Conservation (phyloP, 2,888 invertebrate genomes). For the Melanotus villosus region DNA sequence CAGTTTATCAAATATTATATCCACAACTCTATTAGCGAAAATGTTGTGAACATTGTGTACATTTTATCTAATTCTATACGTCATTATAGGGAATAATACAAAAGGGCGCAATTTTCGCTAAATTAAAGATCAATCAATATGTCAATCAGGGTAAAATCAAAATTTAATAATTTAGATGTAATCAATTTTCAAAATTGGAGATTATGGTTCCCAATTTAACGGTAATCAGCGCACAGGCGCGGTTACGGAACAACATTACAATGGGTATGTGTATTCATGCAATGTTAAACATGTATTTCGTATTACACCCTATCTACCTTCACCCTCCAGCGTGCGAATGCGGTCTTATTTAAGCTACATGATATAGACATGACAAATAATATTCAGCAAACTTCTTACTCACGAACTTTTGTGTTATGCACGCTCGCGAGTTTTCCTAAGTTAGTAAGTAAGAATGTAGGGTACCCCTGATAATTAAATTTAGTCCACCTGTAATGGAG, state of each 20-base stretch:
- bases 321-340: conserved; percentile 19
- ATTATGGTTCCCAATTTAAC: conserved; percentile 50
- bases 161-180: conserved; percentile 37
- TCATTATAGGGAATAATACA: no score
- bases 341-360: conserved; percentile 23
- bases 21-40: no score
- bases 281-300: conserved; percentile 39
- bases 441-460: conserved; percentile 45
- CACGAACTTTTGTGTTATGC: conserved; percentile 46
- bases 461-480: conserved; percentile 53
- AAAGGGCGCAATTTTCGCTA: background rate
- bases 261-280: conserved; percentile 41
- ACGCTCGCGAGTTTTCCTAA: conserved; percentile 38
- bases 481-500: conserved; percentile 53
- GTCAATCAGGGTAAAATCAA: conserved; percentile 22
- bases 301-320: conserved; percentile 21
- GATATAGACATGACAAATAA: conserved; percentile 50
- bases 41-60: no score
- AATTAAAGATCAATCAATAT: conserved; percentile 23
- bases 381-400: conserved; percentile 51
- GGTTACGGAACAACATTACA: conserved; percentile 40
- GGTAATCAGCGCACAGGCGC: conserved; percentile 49
- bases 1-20: no score
- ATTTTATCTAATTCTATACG: no score
- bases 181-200: conserved; percentile 40